A percentile compares a stretch with the other conserved stretches of the same genome.
phyloP scores from a whole-genome alignment of 2,113 vertebrate genomes.

The Canis aureus region DNA sequence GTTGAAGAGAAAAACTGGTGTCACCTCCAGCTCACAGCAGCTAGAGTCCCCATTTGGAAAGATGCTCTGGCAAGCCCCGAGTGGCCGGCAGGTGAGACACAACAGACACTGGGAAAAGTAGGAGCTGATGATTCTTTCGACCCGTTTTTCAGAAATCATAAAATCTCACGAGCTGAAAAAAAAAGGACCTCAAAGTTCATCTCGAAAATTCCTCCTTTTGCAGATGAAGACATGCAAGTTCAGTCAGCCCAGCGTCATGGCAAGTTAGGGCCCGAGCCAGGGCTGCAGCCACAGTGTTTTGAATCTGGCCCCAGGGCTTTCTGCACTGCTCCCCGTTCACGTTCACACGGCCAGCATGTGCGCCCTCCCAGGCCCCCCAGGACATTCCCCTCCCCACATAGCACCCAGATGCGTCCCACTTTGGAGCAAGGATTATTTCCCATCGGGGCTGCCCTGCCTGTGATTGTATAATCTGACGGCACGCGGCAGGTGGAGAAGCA shows the following conservation, averaged over 20 bases:
- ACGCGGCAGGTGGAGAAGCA: not conserved
- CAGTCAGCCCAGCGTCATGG: not conserved
- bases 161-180: not conserved
- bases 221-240: slow-evolving; percentile 43
- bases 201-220: not conserved
- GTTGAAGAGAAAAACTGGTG: not conserved
- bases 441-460: not conserved
- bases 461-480: not conserved
- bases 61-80: not conserved
- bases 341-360: accelerated
- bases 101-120: not conserved
- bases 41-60: not conserved
- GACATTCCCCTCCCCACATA: not conserved
- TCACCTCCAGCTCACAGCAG: not conserved
- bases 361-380: not conserved
- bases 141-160: not conserved
- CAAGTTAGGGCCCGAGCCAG: slow-evolving; percentile 26
- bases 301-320: not conserved
- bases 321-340: not conserved
- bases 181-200: not conserved
- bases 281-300: not conserved
- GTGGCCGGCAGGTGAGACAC: not conserved
- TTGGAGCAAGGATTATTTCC: not conserved
- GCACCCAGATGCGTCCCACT: not conserved
- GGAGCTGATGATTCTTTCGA: not conserved